Percentiles rank a stretch among this genome's conserved stretches.
Evolutionary conservation across 2,113 vertebrate genomes (phyloP).

Genomic region (Chrysemys picta): DNA sequence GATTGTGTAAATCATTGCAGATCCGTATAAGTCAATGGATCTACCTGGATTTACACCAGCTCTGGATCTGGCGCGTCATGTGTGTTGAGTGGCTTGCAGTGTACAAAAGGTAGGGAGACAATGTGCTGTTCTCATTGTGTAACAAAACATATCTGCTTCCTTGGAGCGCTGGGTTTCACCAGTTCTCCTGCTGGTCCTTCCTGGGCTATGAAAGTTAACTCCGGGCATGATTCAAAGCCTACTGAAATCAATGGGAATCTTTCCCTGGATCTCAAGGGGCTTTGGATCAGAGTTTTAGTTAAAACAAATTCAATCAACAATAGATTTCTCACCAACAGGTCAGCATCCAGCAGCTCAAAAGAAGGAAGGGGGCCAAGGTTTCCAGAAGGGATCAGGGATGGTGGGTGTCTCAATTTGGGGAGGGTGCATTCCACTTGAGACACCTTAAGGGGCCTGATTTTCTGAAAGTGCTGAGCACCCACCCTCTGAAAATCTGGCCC

Average conservation of each 20-base stretch:
- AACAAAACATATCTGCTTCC: conserved; percentile 65
- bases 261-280: rapidly evolving
- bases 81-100: conserved; percentile 65
- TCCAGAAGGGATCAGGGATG: background rate
- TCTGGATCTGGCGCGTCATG: conserved; percentile 60
- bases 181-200: conserved; percentile 59
- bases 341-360: rapidly evolving
- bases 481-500: background rate
- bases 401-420: background rate
- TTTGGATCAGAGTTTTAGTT: background rate
- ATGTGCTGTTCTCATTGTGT: conserved; percentile 71
- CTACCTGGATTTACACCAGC: conserved; percentile 68
- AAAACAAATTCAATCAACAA: rapidly evolving
- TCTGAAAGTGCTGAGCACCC: background rate
- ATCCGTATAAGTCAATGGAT: conserved; percentile 58
- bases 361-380: background rate
- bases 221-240: conserved; percentile 48
- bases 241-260: conserved; percentile 43
- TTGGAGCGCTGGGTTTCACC: conserved; percentile 61
- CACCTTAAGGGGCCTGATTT: rapidly evolving
- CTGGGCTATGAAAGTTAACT: conserved; percentile 58
- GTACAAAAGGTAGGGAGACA: conserved; percentile 53
- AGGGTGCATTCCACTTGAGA: background rate
- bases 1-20: conserved; percentile 71
- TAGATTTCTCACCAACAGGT: background rate